Evolutionary conservation across 2,888 invertebrate genomes (phyloP).

Genomic region (Hypolimnas misippus): DNA sequence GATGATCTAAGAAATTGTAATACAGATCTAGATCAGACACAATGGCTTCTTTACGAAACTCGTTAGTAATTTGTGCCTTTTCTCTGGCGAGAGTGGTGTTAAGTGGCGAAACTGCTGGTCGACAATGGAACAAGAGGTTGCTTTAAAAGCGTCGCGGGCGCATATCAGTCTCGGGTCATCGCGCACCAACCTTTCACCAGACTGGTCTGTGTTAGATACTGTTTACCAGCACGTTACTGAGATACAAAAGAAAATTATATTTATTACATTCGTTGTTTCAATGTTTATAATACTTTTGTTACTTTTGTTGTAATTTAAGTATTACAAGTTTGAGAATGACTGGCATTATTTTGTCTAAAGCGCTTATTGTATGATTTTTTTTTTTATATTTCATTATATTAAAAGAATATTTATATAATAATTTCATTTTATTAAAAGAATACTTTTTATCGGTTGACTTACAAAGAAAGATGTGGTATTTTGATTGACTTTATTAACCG

Average conservation of each 20-base stretch:
- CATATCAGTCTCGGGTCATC: slow-evolving; percentile 65
- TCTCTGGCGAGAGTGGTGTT: slow-evolving; percentile 75
- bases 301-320: too few species aligned
- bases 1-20: slow-evolving; percentile 53
- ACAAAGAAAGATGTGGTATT: too few species aligned
- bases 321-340: too few species aligned
- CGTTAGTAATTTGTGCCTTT: slow-evolving; percentile 71
- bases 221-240: slow-evolving; percentile 26
- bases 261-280: neutral
- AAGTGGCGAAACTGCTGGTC: slow-evolving; percentile 71
- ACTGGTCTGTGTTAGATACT: slow-evolving; percentile 4
- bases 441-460: too few species aligned
- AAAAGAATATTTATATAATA: too few species aligned
- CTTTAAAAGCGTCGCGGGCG: slow-evolving; percentile 49
- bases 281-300: neutral
- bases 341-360: too few species aligned
- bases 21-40: slow-evolving; percentile 76
- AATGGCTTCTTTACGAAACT: slow-evolving; percentile 76
- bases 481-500: too few species aligned
- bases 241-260: neutral
- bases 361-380: too few species aligned
- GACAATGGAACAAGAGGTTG: slow-evolving; percentile 63
- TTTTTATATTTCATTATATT: too few species aligned
- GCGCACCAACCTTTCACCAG: slow-evolving; percentile 69
- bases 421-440: too few species aligned